Percentiles rank a stretch among this genome's conserved stretches.
These are phyloP conservation scores for Manis javanica DNA, from an alignment of 2,797 vertebrate genomes.

Conservation along the genomic window DNA sequence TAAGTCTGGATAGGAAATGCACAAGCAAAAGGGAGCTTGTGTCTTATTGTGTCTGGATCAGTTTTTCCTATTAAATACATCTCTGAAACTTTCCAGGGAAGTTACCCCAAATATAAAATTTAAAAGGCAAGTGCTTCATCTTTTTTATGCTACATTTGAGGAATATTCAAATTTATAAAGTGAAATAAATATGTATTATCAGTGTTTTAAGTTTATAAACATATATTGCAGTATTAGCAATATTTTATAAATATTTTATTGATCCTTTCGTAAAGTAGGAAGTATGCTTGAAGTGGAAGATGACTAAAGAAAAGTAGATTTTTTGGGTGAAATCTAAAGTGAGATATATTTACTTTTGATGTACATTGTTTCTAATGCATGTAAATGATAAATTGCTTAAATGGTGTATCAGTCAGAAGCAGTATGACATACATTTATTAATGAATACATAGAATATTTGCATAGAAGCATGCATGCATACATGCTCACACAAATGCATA, in stretches of 20 bases:
- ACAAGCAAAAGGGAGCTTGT: not conserved
- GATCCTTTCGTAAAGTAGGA: not conserved
- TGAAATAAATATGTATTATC: not conserved
- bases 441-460: not conserved
- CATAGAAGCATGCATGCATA: not conserved
- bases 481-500: no score
- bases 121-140: not conserved
- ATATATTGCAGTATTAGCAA: not conserved
- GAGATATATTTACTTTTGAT: slow-evolving; percentile 6
- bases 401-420: not conserved
- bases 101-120: not conserved
- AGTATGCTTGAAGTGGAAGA: slow-evolving; percentile 1
- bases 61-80: not conserved
- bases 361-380: not conserved
- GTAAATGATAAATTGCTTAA: not conserved
- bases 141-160: not conserved
- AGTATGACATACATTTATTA: not conserved
- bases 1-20: not conserved
- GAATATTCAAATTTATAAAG: not conserved
- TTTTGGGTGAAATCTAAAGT: not conserved
- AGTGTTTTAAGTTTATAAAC: not conserved
- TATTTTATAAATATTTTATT: not conserved
- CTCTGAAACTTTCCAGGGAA: not conserved
- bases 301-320: not conserved
- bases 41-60: not conserved